A percentile compares a stretch with the other conserved stretches of the same genome.
phyloP scores from a whole-genome alignment of 2,888 invertebrate species.

The Prenolepis imparis region DNA sequence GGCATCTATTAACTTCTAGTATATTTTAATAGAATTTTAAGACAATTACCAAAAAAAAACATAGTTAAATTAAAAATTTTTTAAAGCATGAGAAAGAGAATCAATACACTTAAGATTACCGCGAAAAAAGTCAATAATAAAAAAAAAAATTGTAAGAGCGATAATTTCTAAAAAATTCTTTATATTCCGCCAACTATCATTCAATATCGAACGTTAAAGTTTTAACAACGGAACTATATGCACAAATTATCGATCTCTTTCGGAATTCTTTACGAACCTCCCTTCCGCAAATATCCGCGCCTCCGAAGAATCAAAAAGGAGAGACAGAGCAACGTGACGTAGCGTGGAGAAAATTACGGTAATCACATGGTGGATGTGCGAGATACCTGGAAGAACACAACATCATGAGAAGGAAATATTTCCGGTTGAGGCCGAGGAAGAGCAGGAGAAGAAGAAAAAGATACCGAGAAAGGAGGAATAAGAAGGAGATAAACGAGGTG shows the following conservation, averaged over 20 bases:
- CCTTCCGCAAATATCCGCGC: constrained; percentile 9
- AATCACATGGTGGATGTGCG: constrained; percentile 67
- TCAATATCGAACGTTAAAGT: background rate
- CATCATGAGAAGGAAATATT: constrained; percentile 55
- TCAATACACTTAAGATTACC: background rate
- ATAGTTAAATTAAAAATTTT: background rate
- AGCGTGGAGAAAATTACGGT: constrained; percentile 69
- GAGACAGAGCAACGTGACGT: constrained; percentile 58
- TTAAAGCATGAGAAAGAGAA: too few relatives aligned
- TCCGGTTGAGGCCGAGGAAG: constrained; percentile 28
- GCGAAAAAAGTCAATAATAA: background rate
- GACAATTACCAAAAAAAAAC: constrained; percentile 1
- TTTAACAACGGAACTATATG: background rate
- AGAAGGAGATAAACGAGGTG: background rate
- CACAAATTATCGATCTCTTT: background rate
- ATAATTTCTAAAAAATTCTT: background rate
- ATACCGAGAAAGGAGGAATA: constrained; percentile 7
- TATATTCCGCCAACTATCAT: background rate
- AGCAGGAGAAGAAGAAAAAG: background rate
- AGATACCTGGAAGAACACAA: constrained; percentile 62
- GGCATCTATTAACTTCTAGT: background rate
- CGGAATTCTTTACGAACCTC: background rate
- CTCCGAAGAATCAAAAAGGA: constrained; percentile 35
- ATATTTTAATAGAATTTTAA: background rate
- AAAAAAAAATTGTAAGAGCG: background rate